These are phyloP conservation scores for Arnoldichthys spilopterus DNA, from an alignment of 2,797 vertebrate species.

Conservation along the genomic window DNA sequence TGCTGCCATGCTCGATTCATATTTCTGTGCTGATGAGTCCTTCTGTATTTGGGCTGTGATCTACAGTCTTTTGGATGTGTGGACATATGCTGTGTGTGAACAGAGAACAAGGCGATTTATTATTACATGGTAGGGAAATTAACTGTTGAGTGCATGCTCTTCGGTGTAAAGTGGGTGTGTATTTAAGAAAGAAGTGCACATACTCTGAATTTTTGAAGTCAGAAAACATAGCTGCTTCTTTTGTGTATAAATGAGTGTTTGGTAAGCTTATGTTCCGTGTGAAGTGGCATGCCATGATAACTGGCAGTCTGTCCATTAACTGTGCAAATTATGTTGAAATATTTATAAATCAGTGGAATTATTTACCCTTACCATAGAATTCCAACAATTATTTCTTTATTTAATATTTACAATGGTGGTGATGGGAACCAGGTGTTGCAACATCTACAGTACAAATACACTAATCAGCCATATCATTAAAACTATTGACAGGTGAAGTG, in stretches of 20 bases:
- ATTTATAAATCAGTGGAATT: no score
- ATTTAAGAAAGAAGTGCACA: background rate
- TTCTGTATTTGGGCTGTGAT: conserved; percentile 28
- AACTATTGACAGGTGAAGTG: no score
- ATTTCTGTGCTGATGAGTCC: conserved; percentile 45
- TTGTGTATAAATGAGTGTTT: background rate
- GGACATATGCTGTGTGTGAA: conserved; percentile 26
- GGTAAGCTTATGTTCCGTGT: conserved; percentile 4
- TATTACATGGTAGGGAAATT: background rate
- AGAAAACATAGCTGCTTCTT: background rate
- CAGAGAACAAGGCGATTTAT: background rate
- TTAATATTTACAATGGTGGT: no score
- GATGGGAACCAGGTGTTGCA: no score
- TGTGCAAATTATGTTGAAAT: no score
- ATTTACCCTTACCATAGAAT: no score
- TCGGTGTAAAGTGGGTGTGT: background rate
- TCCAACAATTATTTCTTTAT: no score
- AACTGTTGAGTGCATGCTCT: background rate
- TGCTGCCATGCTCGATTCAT: conserved; percentile 42
- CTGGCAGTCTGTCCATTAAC: no score
- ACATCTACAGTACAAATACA: no score
- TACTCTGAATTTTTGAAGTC: no score
- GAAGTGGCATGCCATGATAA: background rate
- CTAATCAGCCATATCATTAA: no score
- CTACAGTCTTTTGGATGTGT: conserved; percentile 16